A percentile compares a stretch with the other conserved stretches of the same genome.
Conservation (phyloP, 2,797 vertebrate genomes). For the Momotus momota region DNA sequence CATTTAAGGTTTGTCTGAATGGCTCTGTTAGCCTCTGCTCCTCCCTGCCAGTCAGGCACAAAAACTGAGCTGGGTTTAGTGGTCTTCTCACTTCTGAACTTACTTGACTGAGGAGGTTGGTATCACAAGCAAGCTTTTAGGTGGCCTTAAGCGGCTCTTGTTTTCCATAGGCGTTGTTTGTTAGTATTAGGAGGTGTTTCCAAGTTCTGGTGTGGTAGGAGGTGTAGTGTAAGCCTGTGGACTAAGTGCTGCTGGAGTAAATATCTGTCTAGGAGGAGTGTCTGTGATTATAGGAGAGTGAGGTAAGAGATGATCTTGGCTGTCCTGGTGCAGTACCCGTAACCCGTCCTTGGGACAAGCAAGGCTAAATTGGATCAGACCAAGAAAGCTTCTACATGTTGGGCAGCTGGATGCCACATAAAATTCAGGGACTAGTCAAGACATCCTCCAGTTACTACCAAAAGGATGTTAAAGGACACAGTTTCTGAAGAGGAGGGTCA, state of each 20-base stretch:
- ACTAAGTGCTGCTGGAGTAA: background rate
- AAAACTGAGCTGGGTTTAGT: background rate
- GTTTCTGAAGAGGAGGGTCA: background rate
- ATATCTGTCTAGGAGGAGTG: background rate
- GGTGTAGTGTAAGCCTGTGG: background rate
- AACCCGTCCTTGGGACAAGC: background rate
- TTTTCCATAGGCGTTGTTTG: background rate
- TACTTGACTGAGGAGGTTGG: background rate
- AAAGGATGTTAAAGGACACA: background rate
- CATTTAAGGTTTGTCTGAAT: background rate
- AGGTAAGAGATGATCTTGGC: background rate
- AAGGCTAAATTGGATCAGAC: background rate
- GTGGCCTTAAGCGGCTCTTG: background rate
- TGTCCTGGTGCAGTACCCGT: background rate
- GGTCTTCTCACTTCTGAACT: background rate
- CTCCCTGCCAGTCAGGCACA: background rate
- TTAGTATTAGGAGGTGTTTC: background rate
- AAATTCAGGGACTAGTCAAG: background rate
- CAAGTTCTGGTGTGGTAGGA: background rate
- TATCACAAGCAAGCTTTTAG: background rate
- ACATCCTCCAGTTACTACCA: background rate
- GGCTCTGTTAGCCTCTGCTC: background rate
- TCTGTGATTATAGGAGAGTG: background rate
- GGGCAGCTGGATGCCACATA: background rate
- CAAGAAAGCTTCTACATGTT: background rate